Percentiles rank a stretch among this genome's conserved stretches.
phyloP scores from a whole-genome alignment of 2,888 invertebrate species.

The Ophraella communa region DNA sequence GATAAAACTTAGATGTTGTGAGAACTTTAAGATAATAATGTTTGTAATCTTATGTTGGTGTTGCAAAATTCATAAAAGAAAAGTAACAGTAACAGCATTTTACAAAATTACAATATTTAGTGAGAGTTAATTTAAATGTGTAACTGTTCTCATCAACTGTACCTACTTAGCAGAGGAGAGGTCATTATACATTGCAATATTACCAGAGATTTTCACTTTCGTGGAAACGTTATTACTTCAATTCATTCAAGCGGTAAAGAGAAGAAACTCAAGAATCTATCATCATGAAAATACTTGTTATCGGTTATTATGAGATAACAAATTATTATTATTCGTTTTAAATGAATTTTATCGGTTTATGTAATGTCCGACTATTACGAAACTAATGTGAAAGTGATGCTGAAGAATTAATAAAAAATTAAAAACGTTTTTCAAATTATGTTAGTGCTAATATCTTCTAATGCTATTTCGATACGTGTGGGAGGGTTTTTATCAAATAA shows the following conservation, averaged over 20 bases:
- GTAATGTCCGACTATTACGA: neutral
- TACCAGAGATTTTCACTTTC: conserved; percentile 21
- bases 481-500: no score
- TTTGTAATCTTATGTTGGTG: neutral
- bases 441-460: neutral
- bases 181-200: neutral
- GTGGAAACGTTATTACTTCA: neutral
- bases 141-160: conserved; percentile 22
- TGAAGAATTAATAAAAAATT: no score
- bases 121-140: conserved; percentile 22
- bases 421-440: neutral
- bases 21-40: neutral
- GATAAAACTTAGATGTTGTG: neutral
- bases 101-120: conserved; percentile 16
- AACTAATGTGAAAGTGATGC: no score
- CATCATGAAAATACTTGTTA: neutral
- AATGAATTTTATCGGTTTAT: neutral
- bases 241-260: neutral
- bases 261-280: no score
- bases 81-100: conserved; percentile 4
- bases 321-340: neutral
- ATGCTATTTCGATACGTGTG: no score
- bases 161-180: conserved; percentile 6
- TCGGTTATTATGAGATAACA: neutral
- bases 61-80: neutral